Percentiles rank a stretch among this genome's conserved stretches.
Conservation (phyloP, 1,140 invertebrate species). For the Kradibia gibbosae region DNA sequence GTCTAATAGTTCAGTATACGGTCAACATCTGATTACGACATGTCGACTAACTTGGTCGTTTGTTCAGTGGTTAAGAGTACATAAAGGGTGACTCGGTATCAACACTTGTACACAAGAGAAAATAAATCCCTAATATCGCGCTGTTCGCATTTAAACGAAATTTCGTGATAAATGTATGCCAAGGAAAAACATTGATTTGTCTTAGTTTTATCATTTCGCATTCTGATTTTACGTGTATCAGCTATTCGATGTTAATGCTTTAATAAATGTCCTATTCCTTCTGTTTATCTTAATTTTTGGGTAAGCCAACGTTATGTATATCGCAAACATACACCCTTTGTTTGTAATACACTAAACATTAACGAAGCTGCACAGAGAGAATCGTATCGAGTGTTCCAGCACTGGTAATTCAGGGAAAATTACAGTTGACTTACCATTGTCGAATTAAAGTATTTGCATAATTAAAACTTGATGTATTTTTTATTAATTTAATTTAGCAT, state of each 20-base stretch:
- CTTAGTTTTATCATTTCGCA: not conserved
- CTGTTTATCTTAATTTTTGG: not conserved
- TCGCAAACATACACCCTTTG: not conserved
- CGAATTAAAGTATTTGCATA: not conserved
- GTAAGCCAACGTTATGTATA: not conserved
- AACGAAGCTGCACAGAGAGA: not conserved
- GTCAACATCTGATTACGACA: slow-evolving; percentile 10
- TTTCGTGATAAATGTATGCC: not conserved
- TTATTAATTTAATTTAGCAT: too few relatives aligned
- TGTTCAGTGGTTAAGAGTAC: slow-evolving; percentile 23
- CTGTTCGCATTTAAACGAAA: not conserved
- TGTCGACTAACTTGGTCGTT: slow-evolving; percentile 34
- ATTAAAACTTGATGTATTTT: too few relatives aligned
- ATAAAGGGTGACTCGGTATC: slow-evolving; percentile 29
- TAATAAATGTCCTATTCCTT: not conserved
- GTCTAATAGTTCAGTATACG: slow-evolving; percentile 30
- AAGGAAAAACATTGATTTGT: too few relatives aligned
- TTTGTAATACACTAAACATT: not conserved
- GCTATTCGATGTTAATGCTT: not conserved
- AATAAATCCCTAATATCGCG: not conserved
- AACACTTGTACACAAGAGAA: not conserved
- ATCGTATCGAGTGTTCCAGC: not conserved
- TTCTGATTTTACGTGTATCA: too few relatives aligned
- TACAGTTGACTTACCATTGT: not conserved
- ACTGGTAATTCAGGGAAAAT: not conserved